phyloP scores from a whole-genome alignment of 1,140 invertebrate genomes.

The Papilio machaon region DNA sequence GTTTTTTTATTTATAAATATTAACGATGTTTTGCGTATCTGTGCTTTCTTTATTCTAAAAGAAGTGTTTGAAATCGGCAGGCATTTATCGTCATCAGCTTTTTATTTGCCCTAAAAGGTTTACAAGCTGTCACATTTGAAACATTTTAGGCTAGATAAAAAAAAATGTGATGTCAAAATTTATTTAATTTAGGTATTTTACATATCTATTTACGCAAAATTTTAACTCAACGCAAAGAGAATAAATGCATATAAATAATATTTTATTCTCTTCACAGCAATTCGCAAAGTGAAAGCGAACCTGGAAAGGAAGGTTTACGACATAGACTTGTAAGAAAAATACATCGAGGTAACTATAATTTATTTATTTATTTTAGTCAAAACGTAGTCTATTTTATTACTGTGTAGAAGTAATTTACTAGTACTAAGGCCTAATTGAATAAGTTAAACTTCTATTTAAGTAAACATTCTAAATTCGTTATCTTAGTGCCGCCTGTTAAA shows the following conservation, averaged over 20 bases:
- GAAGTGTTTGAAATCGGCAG: too few species aligned
- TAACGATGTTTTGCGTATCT: background rate
- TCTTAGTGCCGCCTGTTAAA: background rate
- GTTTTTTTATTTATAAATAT: background rate
- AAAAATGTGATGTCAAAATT: too few species aligned
- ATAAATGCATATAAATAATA: background rate
- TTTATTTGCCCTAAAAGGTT: background rate
- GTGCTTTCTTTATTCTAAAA: too few species aligned
- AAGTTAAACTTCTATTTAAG: background rate
- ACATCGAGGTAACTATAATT: conserved; percentile 65
- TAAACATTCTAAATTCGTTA: background rate
- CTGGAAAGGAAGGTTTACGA: conserved; percentile 70
- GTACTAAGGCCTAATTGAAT: too few species aligned
- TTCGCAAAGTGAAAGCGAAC: conserved; percentile 65
- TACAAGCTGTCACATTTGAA: too few species aligned
- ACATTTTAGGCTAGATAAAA: too few species aligned
- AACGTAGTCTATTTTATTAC: background rate
- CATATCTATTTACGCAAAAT: too few species aligned
- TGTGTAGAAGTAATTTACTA: too few species aligned
- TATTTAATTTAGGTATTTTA: too few species aligned
- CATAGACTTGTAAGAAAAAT: conserved; percentile 75
- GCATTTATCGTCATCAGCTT: too few species aligned
- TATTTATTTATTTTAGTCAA: background rate
- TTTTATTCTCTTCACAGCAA: conserved; percentile 49
- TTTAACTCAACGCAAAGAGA: background rate